Base-by-base conservation (phyloP, 2,888 invertebrate genomes). In the Papilio gigon region DNA sequence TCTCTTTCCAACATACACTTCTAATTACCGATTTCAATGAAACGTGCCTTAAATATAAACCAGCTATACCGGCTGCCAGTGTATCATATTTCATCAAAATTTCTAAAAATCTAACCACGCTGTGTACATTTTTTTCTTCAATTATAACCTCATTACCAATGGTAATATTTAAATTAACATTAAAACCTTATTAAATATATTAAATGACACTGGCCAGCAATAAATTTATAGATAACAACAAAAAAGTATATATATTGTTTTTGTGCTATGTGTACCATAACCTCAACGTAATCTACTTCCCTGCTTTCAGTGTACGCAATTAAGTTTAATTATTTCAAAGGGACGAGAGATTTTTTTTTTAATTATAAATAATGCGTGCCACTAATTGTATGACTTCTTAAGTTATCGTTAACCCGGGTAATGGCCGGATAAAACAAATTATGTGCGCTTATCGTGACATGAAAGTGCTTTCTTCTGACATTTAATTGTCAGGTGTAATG, bases 371-470 rank as follows among this genome's bases (percentile, higher is more conserved):
- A 42, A 56, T 56, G 27, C 53, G 53, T 56, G 17, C 27, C 30
- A 56, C 12, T 56, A 56, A 56, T 53, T 53, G 30, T 56, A 56
- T 56, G 53, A 56, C 53, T 56, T 56, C 53, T 56, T 30, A 30
- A 30, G 17, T 30, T 56, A 56, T 56, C 53, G 53, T 56, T 56
- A 56, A 56, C 53, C 53, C 53, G 17, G 53, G 53, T 56, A 56
- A 56, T 56, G 30, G 30, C 53, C 27, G 53, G 53, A 56, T 56
- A 56, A 56, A 56, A 56, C 30, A 56, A 56, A 56, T 56, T 56
- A 56, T 30, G 3, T n/a, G 2, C 17, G n/a, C 30, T 56, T 56
- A 56, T 56, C 53, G 30, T 30, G 30, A 30, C 53, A 30, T n/a
- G 53, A 56, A 53, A 56, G 53, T 56, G 53, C 53, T 56, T 56